Conservation (phyloP, 2,797 vertebrate species). For the Leptoclinus maculatus region DNA sequence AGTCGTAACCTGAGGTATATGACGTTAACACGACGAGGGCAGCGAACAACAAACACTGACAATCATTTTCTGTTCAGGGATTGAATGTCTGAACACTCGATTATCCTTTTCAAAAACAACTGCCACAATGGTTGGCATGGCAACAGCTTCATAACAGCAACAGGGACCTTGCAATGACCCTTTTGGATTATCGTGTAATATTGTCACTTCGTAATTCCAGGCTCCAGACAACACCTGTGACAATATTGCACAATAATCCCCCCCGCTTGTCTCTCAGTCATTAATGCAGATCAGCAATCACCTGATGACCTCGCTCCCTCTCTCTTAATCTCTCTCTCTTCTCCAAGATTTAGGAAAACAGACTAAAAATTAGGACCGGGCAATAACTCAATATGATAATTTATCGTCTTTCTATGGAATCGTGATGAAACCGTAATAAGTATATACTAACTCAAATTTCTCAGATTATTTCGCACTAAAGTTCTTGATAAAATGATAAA, state of each 20-base stretch:
- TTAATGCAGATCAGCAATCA: conserved; percentile 71
- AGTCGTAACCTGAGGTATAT: not conserved
- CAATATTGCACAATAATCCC: conserved; percentile 75
- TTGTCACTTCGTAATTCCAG: conserved; percentile 71
- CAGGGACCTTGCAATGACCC: conserved; percentile 61
- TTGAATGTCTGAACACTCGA: conserved; percentile 4
- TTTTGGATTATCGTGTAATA: conserved; percentile 69
- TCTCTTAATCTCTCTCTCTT: conserved; percentile 11
- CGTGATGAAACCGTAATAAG: not conserved
- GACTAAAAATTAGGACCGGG: not conserved
- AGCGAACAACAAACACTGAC: not conserved
- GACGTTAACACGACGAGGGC: not conserved
- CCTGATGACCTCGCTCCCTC: conserved; percentile 58
- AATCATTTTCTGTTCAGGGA: not conserved
- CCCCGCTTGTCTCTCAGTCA: conserved; percentile 55
- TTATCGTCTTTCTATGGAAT: not conserved
- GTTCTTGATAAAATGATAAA: too few relatives aligned
- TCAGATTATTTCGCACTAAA: too few relatives aligned
- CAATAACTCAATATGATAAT: not conserved
- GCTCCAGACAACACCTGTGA: conserved; percentile 66
- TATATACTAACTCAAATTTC: too few relatives aligned
- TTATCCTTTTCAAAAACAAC: conserved; percentile 22
- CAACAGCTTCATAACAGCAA: conserved; percentile 54
- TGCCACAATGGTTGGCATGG: conserved; percentile 14
- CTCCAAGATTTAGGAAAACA: conserved; percentile 38